Evolutionary conservation across 1,140 invertebrate genomes (phyloP).

Genomic region (Drepana arcuata): DNA sequence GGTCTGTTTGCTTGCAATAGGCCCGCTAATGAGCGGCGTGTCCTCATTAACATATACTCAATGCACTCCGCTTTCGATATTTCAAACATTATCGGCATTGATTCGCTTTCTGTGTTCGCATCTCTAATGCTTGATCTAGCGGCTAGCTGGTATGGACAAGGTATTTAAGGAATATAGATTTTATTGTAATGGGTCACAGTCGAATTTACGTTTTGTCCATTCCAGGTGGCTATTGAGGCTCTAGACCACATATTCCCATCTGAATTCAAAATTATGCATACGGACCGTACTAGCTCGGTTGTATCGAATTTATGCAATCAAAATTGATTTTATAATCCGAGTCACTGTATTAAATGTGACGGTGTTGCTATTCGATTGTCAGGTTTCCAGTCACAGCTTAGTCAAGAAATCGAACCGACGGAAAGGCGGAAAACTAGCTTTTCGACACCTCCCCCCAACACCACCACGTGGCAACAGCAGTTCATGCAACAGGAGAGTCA

Average conservation of each 20-base stretch:
- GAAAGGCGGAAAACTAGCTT: slow-evolving; percentile 40
- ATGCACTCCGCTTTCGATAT: no score
- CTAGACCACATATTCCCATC: slow-evolving; percentile 53
- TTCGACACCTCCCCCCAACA: slow-evolving; percentile 76
- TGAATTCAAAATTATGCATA: slow-evolving; percentile 10
- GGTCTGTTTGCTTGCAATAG: slow-evolving; percentile 28
- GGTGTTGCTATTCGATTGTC: slow-evolving; percentile 4
- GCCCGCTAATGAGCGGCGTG: no score
- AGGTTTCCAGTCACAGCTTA: slow-evolving; percentile 17
- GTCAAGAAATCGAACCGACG: slow-evolving; percentile 15
- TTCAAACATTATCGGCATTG: slow-evolving; percentile 2
- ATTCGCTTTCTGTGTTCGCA: slow-evolving; percentile 20
- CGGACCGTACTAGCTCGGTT: no score
- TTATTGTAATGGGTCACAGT: no score
- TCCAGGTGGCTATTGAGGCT: slow-evolving; percentile 6
- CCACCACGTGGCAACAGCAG: slow-evolving; percentile 92
- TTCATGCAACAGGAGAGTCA: slow-evolving; percentile 58
- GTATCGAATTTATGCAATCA: no score
- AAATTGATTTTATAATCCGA: no score
- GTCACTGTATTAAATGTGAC: no score
- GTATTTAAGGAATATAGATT: no score
- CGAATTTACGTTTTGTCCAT: slow-evolving; percentile 2
- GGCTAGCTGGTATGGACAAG: no score
- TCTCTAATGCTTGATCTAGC: no score
- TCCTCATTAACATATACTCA: no score